Evolutionary conservation across 1,140 invertebrate genomes (phyloP), one percentile per base, ranked within the genome.

Genomic region (Trachymyrmex septentrionalis): DNA sequence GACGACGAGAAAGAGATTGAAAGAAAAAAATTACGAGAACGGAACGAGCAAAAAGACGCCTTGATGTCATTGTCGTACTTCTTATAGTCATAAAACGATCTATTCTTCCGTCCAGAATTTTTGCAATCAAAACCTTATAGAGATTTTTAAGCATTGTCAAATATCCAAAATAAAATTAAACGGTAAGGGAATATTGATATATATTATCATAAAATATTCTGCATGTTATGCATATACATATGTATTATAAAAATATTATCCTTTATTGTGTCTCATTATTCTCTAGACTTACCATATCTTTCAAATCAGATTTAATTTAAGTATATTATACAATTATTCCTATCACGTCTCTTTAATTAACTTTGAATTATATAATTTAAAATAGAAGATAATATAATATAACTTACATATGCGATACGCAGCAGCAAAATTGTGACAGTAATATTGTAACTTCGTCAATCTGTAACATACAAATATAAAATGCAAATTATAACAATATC

Each of bases 31-130:
- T 21, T 59, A 14, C 38, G 21, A 48, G 24, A 48, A 55, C 24
- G 14, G 10, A 12, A 84, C n/a, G 55, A 30, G 55, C 55, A 61
- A 84, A 84, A 73, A 48, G 24, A 14, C 55, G 67, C 34, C 44
- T 50, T 9, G 55, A n/a, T 84, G 48, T 73, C 69, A 84, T 73
- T 75, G 84, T 66, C 44, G 64, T 50, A 57, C 7, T 73, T 82
- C 55, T 82, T 82, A 61, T 27, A 2, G 50, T 21, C 44, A 57
- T 75, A 86, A 86, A 76, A 66, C 50, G 66, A 61, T 67, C 38
- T 34, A 48, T 77, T 66, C 30, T 77, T 66, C 5, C 16, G 38
- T 38, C 14, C 6, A 12, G 24, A 66, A 55, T 53, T 55, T 44
- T 61, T 21, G 30, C 9, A 30, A 67, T 78, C 24, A 34, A 78